Percentiles rank a stretch among this genome's conserved stretches.
phyloP scores from a whole-genome alignment of 2,797 vertebrate genomes.

The Phylloscopus collybita region DNA sequence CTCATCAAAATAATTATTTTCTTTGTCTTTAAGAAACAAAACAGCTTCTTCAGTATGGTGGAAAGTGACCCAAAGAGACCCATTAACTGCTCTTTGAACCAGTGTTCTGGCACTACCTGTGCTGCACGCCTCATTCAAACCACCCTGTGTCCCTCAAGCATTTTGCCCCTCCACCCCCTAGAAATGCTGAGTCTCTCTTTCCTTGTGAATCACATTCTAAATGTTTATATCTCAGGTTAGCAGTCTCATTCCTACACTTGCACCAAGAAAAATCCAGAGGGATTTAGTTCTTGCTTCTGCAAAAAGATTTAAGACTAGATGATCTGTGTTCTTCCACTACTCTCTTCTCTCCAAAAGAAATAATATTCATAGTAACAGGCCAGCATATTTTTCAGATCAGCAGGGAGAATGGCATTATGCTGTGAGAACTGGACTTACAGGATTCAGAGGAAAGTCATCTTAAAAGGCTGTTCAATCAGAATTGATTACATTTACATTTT shows the following conservation, averaged over 20 bases:
- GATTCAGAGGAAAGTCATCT: not conserved
- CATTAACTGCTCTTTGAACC: not conserved
- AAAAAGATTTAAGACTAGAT: not conserved
- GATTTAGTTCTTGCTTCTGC: not conserved
- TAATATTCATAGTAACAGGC: not conserved
- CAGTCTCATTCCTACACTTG: not conserved
- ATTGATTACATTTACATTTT: constrained; percentile 35
- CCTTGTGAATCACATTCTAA: not conserved
- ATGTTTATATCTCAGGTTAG: not conserved
- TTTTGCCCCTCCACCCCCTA: not conserved
- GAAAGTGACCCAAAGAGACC: not conserved
- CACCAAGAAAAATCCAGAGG: not conserved
- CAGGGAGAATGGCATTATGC: not conserved
- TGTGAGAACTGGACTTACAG: not conserved
- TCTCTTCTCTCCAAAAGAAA: not conserved
- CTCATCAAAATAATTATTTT: not conserved
- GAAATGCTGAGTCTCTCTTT: not conserved
- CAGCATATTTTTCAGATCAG: not conserved
- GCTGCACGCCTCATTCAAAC: not conserved
- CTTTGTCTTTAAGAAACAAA: not conserved
- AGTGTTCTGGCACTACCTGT: not conserved
- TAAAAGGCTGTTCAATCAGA: constrained; percentile 21
- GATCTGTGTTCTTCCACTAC: not conserved
- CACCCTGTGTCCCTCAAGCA: rapidly evolving
- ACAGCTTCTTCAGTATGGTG: not conserved